Conservation (phyloP, 2,113 vertebrate genomes). For the Rhinolophus ferrumequinum region DNA sequence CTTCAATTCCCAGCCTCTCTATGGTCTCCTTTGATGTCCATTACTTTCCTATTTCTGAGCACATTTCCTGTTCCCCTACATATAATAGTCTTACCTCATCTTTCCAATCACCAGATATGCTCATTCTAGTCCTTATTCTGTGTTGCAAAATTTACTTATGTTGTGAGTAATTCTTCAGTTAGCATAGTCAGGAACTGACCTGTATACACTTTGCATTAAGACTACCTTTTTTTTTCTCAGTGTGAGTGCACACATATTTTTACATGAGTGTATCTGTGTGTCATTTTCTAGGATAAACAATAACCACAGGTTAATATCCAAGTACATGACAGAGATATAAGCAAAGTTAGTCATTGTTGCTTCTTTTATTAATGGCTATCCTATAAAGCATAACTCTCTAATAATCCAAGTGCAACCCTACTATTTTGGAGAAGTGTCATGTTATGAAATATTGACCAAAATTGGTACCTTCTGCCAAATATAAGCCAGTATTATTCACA, state of each 20-base stretch:
- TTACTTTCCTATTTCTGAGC: neutral
- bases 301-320: neutral
- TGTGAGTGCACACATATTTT: neutral
- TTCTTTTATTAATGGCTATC: slow-evolving; percentile 13
- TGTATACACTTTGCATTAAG: neutral
- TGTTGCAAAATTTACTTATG: neutral
- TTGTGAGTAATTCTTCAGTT: neutral
- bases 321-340: neutral
- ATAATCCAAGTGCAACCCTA: neutral
- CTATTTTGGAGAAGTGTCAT: neutral
- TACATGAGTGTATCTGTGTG: neutral
- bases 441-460: neutral
- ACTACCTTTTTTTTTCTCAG: neutral
- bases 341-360: neutral
- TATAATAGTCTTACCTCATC: neutral
- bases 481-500: neutral
- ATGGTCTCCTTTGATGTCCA: neutral
- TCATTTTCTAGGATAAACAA: neutral
- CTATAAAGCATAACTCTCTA: neutral
- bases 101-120: neutral
- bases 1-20: neutral
- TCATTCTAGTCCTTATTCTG: neutral
- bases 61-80: neutral
- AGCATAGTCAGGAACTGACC: neutral
- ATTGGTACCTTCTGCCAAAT: slow-evolving; percentile 7